These are phyloP conservation scores for Helicoverpa zea DNA, from an alignment of 1,140 invertebrate genomes.

Conservation along the genomic window DNA sequence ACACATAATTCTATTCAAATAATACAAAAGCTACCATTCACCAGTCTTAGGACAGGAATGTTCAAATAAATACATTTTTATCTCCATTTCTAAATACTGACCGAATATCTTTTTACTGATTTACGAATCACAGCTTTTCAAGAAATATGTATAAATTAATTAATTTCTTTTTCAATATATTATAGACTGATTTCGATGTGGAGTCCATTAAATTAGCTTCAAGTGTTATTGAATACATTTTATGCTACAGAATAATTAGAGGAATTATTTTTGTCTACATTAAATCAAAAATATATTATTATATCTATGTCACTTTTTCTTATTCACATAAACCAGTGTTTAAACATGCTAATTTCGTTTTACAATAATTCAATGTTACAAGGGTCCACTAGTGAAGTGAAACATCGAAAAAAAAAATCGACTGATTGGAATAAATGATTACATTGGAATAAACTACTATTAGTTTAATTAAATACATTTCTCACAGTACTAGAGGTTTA, in stretches of 20 bases:
- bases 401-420: background rate
- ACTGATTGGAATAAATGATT: background rate
- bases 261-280: slow-evolving; percentile 26
- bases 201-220: slow-evolving; percentile 33
- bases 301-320: slow-evolving; percentile 21
- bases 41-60: slow-evolving; percentile 50
- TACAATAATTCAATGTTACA: background rate
- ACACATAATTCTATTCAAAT: slow-evolving; percentile 35
- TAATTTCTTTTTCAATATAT: slow-evolving; percentile 31
- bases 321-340: slow-evolving; percentile 11
- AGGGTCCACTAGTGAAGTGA: background rate
- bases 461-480: too few relatives aligned
- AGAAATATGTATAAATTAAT: slow-evolving; percentile 42
- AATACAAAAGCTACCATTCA: slow-evolving; percentile 48
- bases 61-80: slow-evolving; percentile 46
- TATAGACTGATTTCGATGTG: slow-evolving; percentile 45
- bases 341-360: background rate
- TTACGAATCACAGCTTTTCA: slow-evolving; percentile 45
- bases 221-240: slow-evolving; percentile 16
- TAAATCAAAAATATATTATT: slow-evolving; percentile 34
- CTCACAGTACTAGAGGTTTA: too few relatives aligned
- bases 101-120: slow-evolving; percentile 31
- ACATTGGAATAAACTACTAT: background rate
- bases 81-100: slow-evolving; percentile 37
- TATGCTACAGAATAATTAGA: slow-evolving; percentile 30